Evolutionary conservation across 2,113 vertebrate species (phyloP), one percentile per base, ranked within the genome.

Genomic region (Eidolon helvum): DNA sequence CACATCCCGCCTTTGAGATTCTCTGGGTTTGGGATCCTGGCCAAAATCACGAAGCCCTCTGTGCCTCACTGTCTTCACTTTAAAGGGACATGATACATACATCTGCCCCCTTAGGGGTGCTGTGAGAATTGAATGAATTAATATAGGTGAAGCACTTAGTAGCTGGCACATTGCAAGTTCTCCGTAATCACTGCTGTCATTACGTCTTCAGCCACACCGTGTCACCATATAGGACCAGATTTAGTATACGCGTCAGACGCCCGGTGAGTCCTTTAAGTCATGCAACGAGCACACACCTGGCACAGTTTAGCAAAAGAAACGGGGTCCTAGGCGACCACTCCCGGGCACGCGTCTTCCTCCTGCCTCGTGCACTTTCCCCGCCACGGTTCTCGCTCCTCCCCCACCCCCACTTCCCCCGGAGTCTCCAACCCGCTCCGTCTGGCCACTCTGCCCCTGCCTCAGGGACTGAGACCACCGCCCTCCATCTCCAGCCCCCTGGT

Each of bases 261-360:
- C 55, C 59, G 10, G 21, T 40, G 43, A 30, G 14, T 74, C 59
- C 75, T 92, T 87, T 40, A 63, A 69, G 48, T 59, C 38, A 11
- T 0, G 10, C n/a, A 80, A 19, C 43, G 53, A 63, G 19, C 11
- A 35, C 0, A 0, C 19, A 48, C 26, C 40, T 61, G 26, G 16
- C 35, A 69, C 15, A 5, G 59, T n/a, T 89, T 50, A 84, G 43
- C 15, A 21, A 68, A 35, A 90, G 43, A 90, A 55, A 86, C 11
- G 45, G 50, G 3, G 28, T 43, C 59, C 75, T 10, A 50, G 22
- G 53, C 77, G 45, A 66, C 45, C 35, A 14, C 40, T 30, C 69
- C 66, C 90, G 10, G 15, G 48, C 69, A 50, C 0, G 5, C 66
- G 3, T 10, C 82, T 18, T 75, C 38, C 65, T 30, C 66, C 65